A percentile compares a stretch with the other conserved stretches of the same genome.
These are phyloP conservation scores for Uloborus diversus DNA, from an alignment of 1,140 invertebrate species.

Conservation along the genomic window DNA sequence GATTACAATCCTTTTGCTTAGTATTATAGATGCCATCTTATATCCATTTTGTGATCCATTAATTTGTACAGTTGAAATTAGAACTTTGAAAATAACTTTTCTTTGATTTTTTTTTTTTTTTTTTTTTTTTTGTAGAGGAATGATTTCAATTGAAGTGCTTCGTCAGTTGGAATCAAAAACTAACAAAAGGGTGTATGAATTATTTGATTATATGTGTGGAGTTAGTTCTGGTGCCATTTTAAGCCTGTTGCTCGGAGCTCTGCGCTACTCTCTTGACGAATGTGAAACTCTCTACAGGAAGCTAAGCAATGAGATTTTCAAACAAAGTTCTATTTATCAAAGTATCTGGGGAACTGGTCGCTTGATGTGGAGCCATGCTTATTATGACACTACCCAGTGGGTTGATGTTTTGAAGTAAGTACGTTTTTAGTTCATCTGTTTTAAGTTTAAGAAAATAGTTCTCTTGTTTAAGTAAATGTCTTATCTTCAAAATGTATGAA, in stretches of 20 bases:
- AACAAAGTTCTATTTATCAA: slow-evolving; percentile 74
- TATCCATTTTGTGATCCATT: no score
- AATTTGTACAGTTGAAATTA: no score
- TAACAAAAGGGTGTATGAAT: slow-evolving; percentile 70
- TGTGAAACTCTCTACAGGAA: slow-evolving; percentile 75
- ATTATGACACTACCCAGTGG: slow-evolving; percentile 89
- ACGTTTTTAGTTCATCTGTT: not conserved
- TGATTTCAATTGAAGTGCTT: slow-evolving; percentile 83
- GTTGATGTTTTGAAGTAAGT: slow-evolving; percentile 77
- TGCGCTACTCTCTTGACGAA: slow-evolving; percentile 72
- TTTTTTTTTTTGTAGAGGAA: slow-evolving; percentile 71
- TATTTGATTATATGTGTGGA: slow-evolving; percentile 91
- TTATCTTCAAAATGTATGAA: no score
- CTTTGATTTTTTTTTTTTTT: no score
- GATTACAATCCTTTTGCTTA: no score
- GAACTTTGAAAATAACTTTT: no score
- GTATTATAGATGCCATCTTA: no score
- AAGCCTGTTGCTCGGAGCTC: slow-evolving; percentile 67
- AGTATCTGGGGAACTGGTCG: slow-evolving; percentile 80
- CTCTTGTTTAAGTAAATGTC: no score
- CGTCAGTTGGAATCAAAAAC: slow-evolving; percentile 78
- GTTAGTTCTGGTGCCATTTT: slow-evolving; percentile 76
- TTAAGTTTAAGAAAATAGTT: no score
- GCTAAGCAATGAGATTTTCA: slow-evolving; percentile 77
- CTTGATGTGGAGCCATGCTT: slow-evolving; percentile 85